Evolutionary conservation across 2,113 vertebrate genomes (phyloP), one percentile per base, ranked within the genome.

Genomic region (Cinclus mexicanus): DNA sequence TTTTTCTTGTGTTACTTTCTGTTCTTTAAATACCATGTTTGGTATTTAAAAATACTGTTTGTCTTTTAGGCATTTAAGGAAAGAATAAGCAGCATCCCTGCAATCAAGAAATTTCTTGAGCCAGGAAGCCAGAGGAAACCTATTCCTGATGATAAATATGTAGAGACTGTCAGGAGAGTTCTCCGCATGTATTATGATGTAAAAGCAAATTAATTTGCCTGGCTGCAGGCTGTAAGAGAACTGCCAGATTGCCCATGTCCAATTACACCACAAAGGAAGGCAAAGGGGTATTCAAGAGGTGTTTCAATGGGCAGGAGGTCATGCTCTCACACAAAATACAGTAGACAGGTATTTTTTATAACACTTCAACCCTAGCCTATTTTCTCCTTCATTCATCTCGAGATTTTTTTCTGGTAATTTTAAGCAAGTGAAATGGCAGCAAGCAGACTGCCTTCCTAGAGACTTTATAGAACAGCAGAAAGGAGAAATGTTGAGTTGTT

Each of bases 51-150:
- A 23, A 83, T 76, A 25, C 25, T 35, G 26, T 93, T 95, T 78
- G 26, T 4, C 47, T 83, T 94, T 77, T 84, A 99, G 99, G 94
- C 97, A n/a, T 99, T 98, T 86, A 98, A 99, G 79, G 95, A 93
- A 25, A 98, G 98, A 89, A 98, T 99, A 94, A 98, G 83, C 53
- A 93, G 14, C 33, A 83, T 98, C 31, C 98, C 98, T 2, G 97
- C 97, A 64, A 97, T 99, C 94, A 96, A 92, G 52, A 98, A 93
- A 84, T 99, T 99, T 90, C 97, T 99, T 68, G 96, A 98, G 79
- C 98, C 98, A 2, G 98, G 98, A 78, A 99, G 99, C 95, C 98
- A 98, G 87, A 99, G 98, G 84, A 99, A 98, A 87, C 97, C 97
- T 11, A 96, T 96, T 18, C 97, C 98, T 3, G 98, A 98, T 89